A percentile compares a stretch with the other conserved stretches of the same genome.
Conservation (phyloP, 2,797 vertebrate genomes). For the Clangula hyemalis region DNA sequence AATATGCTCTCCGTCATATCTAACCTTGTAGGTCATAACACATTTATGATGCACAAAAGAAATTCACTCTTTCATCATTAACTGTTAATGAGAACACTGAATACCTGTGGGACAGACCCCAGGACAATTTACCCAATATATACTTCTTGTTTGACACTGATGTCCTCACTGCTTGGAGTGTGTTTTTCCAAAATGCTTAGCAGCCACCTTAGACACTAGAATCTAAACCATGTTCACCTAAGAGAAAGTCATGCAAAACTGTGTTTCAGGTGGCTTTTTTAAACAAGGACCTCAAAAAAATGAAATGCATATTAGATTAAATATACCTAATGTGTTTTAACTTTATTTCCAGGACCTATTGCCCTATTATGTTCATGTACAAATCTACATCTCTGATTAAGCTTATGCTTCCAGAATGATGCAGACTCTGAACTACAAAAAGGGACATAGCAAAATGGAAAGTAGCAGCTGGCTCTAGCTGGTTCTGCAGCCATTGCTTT, state of each 20-base stretch:
- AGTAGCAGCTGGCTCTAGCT: background rate
- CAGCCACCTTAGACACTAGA: background rate
- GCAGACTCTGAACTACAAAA: background rate
- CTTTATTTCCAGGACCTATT: background rate
- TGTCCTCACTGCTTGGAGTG: background rate
- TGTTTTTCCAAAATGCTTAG: background rate
- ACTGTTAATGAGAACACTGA: background rate
- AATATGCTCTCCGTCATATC: background rate
- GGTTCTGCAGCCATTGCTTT: background rate
- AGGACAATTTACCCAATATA: background rate
- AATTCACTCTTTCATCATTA: background rate
- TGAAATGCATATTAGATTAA: background rate
- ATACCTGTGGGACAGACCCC: background rate
- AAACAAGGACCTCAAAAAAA: background rate
- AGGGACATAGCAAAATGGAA: background rate
- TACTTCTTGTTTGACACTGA: background rate
- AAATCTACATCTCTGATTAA: background rate
- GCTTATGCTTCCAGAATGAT: background rate
- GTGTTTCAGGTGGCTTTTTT: background rate
- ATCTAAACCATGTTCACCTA: background rate
- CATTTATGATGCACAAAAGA: background rate
- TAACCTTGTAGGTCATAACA: background rate
- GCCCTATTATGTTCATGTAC: background rate
- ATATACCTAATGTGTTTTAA: background rate
- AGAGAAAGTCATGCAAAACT: background rate